phyloP scores from a whole-genome alignment of 92 coral and sea anemone species.

The Porites divaricata region DNA sequence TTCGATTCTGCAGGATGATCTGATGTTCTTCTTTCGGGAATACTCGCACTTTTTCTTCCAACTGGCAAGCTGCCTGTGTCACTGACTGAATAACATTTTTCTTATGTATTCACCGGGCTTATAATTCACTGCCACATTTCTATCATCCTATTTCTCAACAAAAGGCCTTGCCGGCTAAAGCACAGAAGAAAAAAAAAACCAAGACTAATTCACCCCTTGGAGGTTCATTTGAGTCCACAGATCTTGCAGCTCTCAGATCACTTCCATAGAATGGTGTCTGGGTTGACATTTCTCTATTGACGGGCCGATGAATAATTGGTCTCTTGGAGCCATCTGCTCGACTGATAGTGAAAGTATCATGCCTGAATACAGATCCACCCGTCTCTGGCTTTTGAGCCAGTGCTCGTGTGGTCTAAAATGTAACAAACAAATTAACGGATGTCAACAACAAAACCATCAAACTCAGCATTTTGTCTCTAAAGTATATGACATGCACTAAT shows the following conservation, averaged over 20 bases:
- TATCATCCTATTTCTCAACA: too few species aligned
- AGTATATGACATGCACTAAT: too few species aligned
- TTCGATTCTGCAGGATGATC: too few species aligned
- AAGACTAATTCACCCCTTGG: constrained; percentile 52
- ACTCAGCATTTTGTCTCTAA: too few species aligned
- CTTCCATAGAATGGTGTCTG: constrained; percentile 84
- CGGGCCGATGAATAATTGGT: constrained; percentile 42
- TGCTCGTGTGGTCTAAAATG: constrained; percentile 10
- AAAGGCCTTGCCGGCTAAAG: too few species aligned
- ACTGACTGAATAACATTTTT: too few species aligned
- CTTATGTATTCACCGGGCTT: too few species aligned
- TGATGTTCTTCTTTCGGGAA: too few species aligned
- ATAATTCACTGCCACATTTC: too few species aligned
- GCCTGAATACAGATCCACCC: constrained; percentile 15
- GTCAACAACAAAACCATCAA: neutral
- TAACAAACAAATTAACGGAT: neutral
- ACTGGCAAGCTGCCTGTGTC: too few species aligned
- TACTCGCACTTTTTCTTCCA: too few species aligned
- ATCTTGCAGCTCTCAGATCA: constrained; percentile 68
- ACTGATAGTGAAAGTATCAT: constrained; percentile 34
- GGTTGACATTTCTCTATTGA: constrained; percentile 61
- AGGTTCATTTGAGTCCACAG: constrained; percentile 85
- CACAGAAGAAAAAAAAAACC: too few species aligned
- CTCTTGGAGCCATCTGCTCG: constrained; percentile 13
- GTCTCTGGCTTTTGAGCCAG: constrained; percentile 31